A percentile compares a stretch with the other conserved stretches of the same genome.
These are phyloP conservation scores for Diadromus collaris DNA, from an alignment of 2,888 invertebrate species.

Conservation along the genomic window DNA sequence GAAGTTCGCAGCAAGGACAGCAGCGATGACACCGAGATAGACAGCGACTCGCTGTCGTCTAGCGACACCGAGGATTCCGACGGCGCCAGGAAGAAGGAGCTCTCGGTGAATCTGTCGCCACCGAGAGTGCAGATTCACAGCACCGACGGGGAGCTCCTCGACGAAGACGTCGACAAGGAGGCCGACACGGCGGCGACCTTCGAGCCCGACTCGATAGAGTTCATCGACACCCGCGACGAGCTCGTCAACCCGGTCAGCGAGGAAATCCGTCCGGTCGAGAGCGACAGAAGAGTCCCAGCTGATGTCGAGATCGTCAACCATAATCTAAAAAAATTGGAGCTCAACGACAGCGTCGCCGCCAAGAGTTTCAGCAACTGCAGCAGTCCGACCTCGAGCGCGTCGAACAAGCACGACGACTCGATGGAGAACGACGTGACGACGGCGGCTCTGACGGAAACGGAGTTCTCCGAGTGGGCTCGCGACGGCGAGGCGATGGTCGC, in stretches of 20 bases:
- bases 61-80: slow-evolving; percentile 72
- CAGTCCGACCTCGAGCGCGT: slow-evolving; percentile 82
- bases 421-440: slow-evolving; percentile 86
- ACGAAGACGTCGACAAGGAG: slow-evolving; percentile 70
- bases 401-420: slow-evolving; percentile 82
- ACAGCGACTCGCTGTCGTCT: slow-evolving; percentile 84
- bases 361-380: slow-evolving; percentile 79
- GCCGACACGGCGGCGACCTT: slow-evolving; percentile 68
- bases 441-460: slow-evolving; percentile 90
- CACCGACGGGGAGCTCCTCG: slow-evolving; percentile 85
- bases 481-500: slow-evolving; percentile 86
- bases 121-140: slow-evolving; percentile 89
- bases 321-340: slow-evolving; percentile 73
- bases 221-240: slow-evolving; percentile 59
- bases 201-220: slow-evolving; percentile 78
- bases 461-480: slow-evolving; percentile 94
- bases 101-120: slow-evolving; percentile 79
- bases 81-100: slow-evolving; percentile 45
- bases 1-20: slow-evolving; percentile 60
- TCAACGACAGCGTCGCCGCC: slow-evolving; percentile 75
- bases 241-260: slow-evolving; percentile 24
- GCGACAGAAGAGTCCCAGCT: slow-evolving; percentile 45
- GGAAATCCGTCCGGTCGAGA: slow-evolving; percentile 19
- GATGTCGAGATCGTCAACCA: slow-evolving; percentile 73
- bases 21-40: slow-evolving; percentile 80